Evolutionary conservation across 1,140 invertebrate genomes (phyloP).

Genomic region (Drosophila mojavensis): DNA sequence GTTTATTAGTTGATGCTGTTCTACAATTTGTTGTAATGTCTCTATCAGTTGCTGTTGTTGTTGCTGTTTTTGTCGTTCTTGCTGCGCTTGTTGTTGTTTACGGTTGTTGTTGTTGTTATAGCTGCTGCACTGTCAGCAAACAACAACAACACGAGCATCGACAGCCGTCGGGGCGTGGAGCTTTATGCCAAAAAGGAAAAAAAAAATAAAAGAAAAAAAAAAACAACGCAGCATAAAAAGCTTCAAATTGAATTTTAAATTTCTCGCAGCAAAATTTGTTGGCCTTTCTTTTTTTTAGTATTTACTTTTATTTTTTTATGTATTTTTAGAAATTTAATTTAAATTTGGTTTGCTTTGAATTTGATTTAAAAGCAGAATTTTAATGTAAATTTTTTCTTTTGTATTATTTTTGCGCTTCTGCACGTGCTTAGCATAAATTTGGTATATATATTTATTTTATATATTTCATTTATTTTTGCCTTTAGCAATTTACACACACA

Average conservation of each 20-base stretch:
- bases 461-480: constrained; percentile 11
- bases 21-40: constrained; percentile 6
- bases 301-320: constrained; percentile 39
- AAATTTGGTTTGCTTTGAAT: constrained; percentile 2
- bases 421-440: constrained; percentile 30
- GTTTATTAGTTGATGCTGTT: constrained; percentile 41
- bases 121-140: constrained; percentile 44
- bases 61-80: too few relatives aligned
- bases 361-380: not conserved
- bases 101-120: constrained; percentile 16
- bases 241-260: constrained; percentile 48
- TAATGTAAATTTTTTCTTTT: not conserved
- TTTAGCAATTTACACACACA: constrained; percentile 12
- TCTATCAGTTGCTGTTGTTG: too few relatives aligned
- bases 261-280: constrained; percentile 28
- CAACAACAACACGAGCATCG: constrained; percentile 24
- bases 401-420: not conserved
- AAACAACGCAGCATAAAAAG: constrained; percentile 19
- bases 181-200: constrained; percentile 30
- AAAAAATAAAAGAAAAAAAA: too few relatives aligned
- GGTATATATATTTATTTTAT: too few relatives aligned
- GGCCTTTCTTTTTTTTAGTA: constrained; percentile 21
- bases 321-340: constrained; percentile 9
- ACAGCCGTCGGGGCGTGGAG: constrained; percentile 42
- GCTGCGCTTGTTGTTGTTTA: not conserved